A percentile compares a stretch with the other conserved stretches of the same genome.
phyloP scores from a whole-genome alignment of 2,113 vertebrate genomes.

The Aptenodytes forsteri region DNA sequence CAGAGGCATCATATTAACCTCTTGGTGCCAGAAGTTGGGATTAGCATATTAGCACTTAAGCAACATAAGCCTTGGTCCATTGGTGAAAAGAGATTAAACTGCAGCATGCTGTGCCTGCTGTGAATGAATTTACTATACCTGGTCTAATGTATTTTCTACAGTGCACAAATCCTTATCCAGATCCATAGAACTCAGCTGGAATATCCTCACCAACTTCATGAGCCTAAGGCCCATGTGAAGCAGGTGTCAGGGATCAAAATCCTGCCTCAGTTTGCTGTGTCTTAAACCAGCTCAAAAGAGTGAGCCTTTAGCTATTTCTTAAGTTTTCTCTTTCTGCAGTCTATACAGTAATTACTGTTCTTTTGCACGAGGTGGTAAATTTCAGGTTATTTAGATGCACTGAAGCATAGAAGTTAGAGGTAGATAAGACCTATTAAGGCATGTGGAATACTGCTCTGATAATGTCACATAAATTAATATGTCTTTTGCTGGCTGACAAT shows the following conservation, averaged over 20 bases:
- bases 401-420: background rate
- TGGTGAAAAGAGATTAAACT: constrained; percentile 8
- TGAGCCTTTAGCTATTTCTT: background rate
- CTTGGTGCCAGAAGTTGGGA: constrained; percentile 3
- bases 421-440: background rate
- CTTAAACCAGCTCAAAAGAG: background rate
- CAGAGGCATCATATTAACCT: constrained; percentile 30
- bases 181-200: background rate
- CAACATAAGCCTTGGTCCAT: background rate
- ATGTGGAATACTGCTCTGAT: background rate
- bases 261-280: background rate
- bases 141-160: background rate
- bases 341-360: background rate
- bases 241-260: background rate
- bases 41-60: constrained; percentile 34
- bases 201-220: background rate
- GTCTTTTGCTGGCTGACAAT: background rate
- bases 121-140: background rate
- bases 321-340: background rate
- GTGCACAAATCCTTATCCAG: background rate
- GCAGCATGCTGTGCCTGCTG: background rate
- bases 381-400: background rate
- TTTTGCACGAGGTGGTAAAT: background rate
- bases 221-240: background rate
- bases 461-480: background rate